A percentile compares a stretch with the other conserved stretches of the same genome.
phyloP scores from a whole-genome alignment of 1,140 invertebrate genomes.

The Chrysomallon squamiferum region DNA sequence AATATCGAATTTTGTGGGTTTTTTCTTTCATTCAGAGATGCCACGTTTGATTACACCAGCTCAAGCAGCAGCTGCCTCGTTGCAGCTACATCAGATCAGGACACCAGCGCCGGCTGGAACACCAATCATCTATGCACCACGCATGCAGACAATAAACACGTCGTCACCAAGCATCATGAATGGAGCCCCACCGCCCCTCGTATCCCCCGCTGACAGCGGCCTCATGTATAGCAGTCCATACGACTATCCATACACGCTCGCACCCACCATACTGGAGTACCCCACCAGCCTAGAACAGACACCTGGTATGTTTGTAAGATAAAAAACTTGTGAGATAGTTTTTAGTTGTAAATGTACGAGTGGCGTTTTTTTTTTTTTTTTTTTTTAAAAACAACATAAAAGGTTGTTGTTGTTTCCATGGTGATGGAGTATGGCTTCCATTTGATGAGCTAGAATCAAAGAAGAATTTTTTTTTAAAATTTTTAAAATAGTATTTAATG shows the following conservation, averaged over 20 bases:
- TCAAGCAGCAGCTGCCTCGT: conserved; percentile 1
- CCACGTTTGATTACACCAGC: conserved; percentile 44
- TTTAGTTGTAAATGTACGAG: too few relatives aligned
- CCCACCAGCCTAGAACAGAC: conserved; percentile 41
- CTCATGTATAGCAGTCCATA: conserved; percentile 50
- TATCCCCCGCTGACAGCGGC: conserved; percentile 43
- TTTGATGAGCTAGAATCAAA: too few relatives aligned
- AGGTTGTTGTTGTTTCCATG: too few relatives aligned
- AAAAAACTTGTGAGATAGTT: too few relatives aligned
- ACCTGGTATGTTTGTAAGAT: conserved; percentile 52
- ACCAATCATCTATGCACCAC: conserved; percentile 46
- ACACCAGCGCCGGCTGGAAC: conserved; percentile 47
- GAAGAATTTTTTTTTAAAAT: too few relatives aligned
- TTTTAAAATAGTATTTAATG: too few relatives aligned
- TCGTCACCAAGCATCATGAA: conserved; percentile 37
- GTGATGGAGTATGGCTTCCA: too few relatives aligned
- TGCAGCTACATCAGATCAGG: conserved; percentile 30
- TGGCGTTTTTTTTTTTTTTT: too few relatives aligned
- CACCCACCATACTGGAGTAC: conserved; percentile 52
- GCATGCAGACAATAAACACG: conserved; percentile 38
- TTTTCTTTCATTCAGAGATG: conserved; percentile 33
- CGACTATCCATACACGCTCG: conserved; percentile 37
- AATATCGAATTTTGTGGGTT: too few relatives aligned
- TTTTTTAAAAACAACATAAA: too few relatives aligned
- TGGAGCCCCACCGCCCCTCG: conserved; percentile 52